Evolutionary conservation across 1,140 invertebrate genomes (phyloP).

Genomic region (Drosophila tani): DNA sequence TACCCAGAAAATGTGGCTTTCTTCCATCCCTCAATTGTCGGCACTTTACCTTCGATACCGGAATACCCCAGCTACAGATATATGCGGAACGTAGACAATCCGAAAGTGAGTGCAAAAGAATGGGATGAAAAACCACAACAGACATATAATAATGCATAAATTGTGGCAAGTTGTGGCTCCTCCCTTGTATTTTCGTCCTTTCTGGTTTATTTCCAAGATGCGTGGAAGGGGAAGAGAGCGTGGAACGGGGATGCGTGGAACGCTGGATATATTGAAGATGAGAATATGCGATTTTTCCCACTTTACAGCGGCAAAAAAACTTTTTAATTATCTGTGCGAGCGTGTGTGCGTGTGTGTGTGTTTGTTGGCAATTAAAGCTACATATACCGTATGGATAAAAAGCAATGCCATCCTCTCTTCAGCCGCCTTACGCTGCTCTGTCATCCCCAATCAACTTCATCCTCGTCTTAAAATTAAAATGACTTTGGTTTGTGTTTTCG

Average conservation of each 20-base stretch:
- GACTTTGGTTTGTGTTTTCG: conserved; percentile 43
- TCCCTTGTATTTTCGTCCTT: background rate
- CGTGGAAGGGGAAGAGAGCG: background rate
- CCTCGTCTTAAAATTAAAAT: conserved; percentile 47
- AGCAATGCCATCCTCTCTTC: conserved; percentile 11
- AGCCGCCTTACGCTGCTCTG: background rate
- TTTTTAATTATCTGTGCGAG: conserved; percentile 47
- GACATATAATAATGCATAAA: conserved; percentile 61
- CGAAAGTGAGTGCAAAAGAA: conserved; percentile 34
- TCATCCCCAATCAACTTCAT: conserved; percentile 46
- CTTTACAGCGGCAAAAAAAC: conserved; percentile 34
- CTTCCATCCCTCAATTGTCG: background rate
- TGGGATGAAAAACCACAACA: conserved; percentile 19
- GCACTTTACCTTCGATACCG: background rate
- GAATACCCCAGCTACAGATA: background rate
- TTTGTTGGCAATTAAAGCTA: conserved; percentile 55
- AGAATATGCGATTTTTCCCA: conserved; percentile 49
- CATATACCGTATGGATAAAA: conserved; percentile 15
- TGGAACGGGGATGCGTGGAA: background rate
- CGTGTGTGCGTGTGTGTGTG: conserved; percentile 1
- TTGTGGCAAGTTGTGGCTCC: conserved; percentile 51
- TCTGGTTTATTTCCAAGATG: conserved; percentile 20
- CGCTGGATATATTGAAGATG: conserved; percentile 34
- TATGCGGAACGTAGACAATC: background rate
- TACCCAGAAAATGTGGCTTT: background rate